Conservation (phyloP, 2,888 invertebrate species). For the Ceriagrion tenellum region DNA sequence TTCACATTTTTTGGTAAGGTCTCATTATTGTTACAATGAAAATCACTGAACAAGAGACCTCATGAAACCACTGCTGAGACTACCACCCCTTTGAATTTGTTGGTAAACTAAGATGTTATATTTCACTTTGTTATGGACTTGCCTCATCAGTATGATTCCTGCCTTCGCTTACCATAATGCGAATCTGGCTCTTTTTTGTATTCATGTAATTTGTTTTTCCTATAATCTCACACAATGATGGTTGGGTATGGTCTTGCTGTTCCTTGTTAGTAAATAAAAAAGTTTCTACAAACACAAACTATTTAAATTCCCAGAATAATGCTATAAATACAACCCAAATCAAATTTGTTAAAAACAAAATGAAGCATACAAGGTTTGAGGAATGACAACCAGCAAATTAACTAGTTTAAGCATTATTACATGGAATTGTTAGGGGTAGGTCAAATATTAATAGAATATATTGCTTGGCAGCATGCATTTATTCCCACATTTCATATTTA, state of each 20-base stretch:
- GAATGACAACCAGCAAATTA: neutral
- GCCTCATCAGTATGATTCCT: too few species aligned
- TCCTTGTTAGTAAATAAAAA: neutral
- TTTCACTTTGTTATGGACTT: too few species aligned
- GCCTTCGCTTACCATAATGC: too few species aligned
- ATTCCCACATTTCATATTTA: constrained; percentile 32
- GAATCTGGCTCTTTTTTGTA: neutral
- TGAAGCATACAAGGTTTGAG: neutral
- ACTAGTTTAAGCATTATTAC: constrained; percentile 45
- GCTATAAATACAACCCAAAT: neutral
- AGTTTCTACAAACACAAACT: neutral
- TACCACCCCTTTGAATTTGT: too few species aligned
- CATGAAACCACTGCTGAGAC: too few species aligned
- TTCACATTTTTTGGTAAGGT: too few species aligned
- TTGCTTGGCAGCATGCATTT: constrained; percentile 28
- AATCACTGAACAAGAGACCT: too few species aligned
- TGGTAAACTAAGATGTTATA: too few species aligned
- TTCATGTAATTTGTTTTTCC: neutral
- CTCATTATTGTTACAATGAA: too few species aligned
- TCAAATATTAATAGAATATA: neutral
- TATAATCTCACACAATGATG: neutral
- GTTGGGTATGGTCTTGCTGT: neutral
- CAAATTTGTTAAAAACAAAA: neutral
- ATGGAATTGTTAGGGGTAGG: neutral
- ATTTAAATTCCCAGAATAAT: neutral